Evolutionary conservation across 1,140 invertebrate genomes (phyloP).

Genomic region (Gonioctena quinquepunctata): DNA sequence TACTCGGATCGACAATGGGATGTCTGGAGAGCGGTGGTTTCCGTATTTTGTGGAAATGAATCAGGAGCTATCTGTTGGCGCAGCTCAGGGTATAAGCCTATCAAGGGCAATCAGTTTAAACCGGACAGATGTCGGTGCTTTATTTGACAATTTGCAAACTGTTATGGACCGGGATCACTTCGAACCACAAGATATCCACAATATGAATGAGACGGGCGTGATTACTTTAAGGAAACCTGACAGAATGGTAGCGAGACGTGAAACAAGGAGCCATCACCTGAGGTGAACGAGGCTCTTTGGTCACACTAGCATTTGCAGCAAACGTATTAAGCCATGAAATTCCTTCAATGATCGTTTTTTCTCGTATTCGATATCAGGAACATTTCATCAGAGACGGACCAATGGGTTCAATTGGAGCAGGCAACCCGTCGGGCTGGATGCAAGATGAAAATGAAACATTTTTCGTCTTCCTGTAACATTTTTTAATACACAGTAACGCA

Average conservation of each 20-base stretch:
- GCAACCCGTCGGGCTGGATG: slow-evolving; percentile 56
- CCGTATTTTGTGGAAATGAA: background rate
- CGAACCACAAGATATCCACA: background rate
- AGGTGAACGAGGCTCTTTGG: slow-evolving; percentile 56
- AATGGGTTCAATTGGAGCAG: slow-evolving; percentile 47
- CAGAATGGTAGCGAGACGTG: background rate
- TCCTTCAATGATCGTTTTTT: slow-evolving; percentile 17
- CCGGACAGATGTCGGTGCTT: background rate
- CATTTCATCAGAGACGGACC: slow-evolving; percentile 57
- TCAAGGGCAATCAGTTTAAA: background rate
- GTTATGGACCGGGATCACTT: background rate
- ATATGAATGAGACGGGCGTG: background rate
- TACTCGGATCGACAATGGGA: background rate
- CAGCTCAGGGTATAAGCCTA: background rate
- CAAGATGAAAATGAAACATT: slow-evolving; percentile 51
- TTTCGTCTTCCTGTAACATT: slow-evolving; percentile 48
- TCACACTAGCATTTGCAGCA: slow-evolving; percentile 52
- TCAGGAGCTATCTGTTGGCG: background rate
- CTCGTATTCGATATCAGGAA: slow-evolving; percentile 36
- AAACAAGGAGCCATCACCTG: too few species aligned
- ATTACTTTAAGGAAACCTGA: background rate
- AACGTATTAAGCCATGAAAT: slow-evolving; percentile 46
- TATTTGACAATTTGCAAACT: background rate
- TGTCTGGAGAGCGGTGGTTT: background rate
- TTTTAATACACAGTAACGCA: slow-evolving; percentile 44